Base-by-base conservation (phyloP, 1,140 invertebrate genomes). In the Ctenoplectra terminalis region DNA sequence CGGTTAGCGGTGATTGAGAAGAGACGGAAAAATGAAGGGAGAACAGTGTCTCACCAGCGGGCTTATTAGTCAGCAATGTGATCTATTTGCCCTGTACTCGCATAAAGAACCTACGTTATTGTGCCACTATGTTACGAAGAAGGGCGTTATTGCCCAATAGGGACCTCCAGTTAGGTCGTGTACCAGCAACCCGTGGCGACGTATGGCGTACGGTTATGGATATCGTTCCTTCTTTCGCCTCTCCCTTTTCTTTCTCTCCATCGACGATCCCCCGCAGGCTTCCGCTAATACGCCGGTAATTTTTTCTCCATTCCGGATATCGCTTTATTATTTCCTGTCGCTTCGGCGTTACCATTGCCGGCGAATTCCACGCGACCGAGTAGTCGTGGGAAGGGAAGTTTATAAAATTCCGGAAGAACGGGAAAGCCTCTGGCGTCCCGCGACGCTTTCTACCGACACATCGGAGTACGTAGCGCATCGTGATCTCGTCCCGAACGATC, bases 81-180 rank as follows among this genome's bases (percentile, higher is more conserved):
- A 94, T 94, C 92, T 93, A 93, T 94, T 94, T 94, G 92, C 91
- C 91, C 91, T 93, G 89, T 93, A 92, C 84, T 87, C 87, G 88
- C 85, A 92, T 91, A 92, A 92, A 91, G 91, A 91, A 91, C 90
- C 88, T 82, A 83, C 87, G 89, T 92, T 93, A 94, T 93, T 93
- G 90, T 91, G 88, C 90, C 83, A 90, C 91, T 92, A 90, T 90
- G 89, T 91, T 91, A 90, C 84, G 83, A 90, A 92, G 91, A 89
- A 92, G 88, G 92, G 84, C 90, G 90, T 93, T 93, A 93, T 93
- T 93, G 90, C 86, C 92, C 92, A 92, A 91, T 87, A 85, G 92
- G 92, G 92, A 93, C 89, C 88, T 87, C 83, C 82, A 87, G 89
- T 92, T 92, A 92, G 88, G 67, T 83, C 83, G 69, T 61, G 63